Percentiles rank a stretch among this genome's conserved stretches.
These are phyloP conservation scores for Lophotriccus pileatus DNA, from an alignment of 2,797 vertebrate genomes.

Conservation along the genomic window DNA sequence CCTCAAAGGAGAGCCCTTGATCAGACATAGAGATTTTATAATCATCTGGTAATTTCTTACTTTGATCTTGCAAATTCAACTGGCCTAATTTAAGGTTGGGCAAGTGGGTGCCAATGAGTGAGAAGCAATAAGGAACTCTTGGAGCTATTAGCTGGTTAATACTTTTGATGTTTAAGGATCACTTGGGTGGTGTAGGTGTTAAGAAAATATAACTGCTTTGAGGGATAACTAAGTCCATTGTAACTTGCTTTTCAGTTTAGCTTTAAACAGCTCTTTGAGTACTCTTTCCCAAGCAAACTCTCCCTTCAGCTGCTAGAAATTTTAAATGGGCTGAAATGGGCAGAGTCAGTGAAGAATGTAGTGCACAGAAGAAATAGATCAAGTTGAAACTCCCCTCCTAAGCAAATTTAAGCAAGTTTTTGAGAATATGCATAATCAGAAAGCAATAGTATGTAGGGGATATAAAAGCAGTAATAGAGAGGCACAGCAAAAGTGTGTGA, in stretches of 20 bases:
- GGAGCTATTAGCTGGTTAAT: neutral
- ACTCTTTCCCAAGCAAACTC: neutral
- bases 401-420: neutral
- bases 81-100: neutral
- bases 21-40: neutral
- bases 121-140: neutral
- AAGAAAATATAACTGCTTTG: neutral
- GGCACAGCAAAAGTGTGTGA: neutral
- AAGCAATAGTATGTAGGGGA: neutral
- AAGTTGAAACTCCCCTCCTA: neutral
- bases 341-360: neutral
- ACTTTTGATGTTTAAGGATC: neutral
- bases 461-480: neutral
- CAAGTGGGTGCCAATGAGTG: neutral
- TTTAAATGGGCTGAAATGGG: neutral
- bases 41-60: neutral
- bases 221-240: neutral
- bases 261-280: neutral
- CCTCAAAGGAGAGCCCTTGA: neutral
- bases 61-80: neutral
- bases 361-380: neutral
- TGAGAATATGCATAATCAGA: neutral
- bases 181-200: neutral
- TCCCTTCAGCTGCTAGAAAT: neutral
- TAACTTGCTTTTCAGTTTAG: neutral